phyloP scores from a whole-genome alignment of 2,888 invertebrate species.

The Epistrophella euchroma region DNA sequence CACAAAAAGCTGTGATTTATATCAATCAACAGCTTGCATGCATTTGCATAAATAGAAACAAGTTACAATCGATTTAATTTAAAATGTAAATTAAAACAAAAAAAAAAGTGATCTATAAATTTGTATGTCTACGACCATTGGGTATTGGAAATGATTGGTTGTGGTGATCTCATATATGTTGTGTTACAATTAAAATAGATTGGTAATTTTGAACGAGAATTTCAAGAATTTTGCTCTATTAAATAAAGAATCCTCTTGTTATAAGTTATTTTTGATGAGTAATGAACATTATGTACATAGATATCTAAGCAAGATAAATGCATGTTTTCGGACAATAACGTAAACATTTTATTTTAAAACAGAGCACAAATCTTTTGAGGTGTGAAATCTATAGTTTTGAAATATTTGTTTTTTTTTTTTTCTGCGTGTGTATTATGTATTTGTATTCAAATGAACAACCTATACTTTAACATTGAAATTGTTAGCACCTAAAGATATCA shows the following conservation, averaged over 20 bases:
- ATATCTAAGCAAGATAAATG: background rate
- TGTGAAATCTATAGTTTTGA: no score
- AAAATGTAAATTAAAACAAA: conserved; percentile 29
- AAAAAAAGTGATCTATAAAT: background rate
- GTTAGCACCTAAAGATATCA: no score
- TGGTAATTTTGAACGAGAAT: conserved; percentile 6
- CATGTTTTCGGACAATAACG: background rate
- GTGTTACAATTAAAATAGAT: conserved; percentile 39
- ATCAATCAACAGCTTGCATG: conserved; percentile 17
- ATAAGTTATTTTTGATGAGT: background rate
- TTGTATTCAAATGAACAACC: no score
- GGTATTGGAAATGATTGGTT: conserved; percentile 1
- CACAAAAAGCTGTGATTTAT: conserved; percentile 29
- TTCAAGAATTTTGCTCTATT: conserved; percentile 10
- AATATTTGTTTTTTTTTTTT: no score
- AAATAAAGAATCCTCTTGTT: background rate
- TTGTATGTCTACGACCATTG: no score
- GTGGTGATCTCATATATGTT: conserved; percentile 54
- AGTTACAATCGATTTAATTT: conserved; percentile 27
- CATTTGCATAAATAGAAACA: conserved; percentile 37
- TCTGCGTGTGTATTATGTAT: no score
- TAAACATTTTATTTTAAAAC: background rate
- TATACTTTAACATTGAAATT: no score
- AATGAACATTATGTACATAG: background rate
- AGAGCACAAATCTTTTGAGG: background rate